phyloP scores from a whole-genome alignment of 2,888 invertebrate genomes.

The Drosophila incognita region DNA sequence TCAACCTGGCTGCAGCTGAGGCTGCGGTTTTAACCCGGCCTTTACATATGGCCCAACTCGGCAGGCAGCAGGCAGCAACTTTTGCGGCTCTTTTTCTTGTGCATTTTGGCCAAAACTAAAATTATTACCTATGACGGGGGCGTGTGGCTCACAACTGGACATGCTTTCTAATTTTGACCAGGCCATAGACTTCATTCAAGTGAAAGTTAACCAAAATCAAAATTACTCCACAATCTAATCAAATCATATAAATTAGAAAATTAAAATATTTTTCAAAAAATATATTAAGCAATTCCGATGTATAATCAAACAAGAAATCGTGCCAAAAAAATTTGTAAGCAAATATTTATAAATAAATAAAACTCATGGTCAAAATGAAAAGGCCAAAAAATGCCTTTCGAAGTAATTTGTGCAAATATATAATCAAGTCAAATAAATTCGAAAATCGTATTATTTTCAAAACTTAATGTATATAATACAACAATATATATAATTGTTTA shows the following conservation, averaged over 20 bases:
- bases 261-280: background rate
- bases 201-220: conserved; percentile 48
- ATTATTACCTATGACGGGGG: conserved; percentile 65
- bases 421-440: too few species aligned
- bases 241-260: conserved; percentile 5
- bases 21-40: conserved; percentile 47
- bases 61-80: background rate
- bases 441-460: background rate
- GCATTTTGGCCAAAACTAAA: conserved; percentile 23
- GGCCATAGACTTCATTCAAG: conserved; percentile 22
- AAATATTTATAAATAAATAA: background rate
- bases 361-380: background rate
- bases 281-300: background rate
- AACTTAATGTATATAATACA: background rate
- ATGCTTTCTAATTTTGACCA: conserved; percentile 57
- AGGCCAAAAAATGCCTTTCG: too few species aligned
- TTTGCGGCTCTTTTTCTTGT: background rate
- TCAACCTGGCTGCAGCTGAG: conserved; percentile 7
- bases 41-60: conserved; percentile 61
- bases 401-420: too few species aligned
- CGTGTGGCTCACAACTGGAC: conserved; percentile 58
- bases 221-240: conserved; percentile 21
- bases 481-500: background rate
- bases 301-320: background rate
- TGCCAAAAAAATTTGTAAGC: background rate